phyloP scores from a whole-genome alignment of 2,113 vertebrate species.

The Chiloscyllium plagiosum region DNA sequence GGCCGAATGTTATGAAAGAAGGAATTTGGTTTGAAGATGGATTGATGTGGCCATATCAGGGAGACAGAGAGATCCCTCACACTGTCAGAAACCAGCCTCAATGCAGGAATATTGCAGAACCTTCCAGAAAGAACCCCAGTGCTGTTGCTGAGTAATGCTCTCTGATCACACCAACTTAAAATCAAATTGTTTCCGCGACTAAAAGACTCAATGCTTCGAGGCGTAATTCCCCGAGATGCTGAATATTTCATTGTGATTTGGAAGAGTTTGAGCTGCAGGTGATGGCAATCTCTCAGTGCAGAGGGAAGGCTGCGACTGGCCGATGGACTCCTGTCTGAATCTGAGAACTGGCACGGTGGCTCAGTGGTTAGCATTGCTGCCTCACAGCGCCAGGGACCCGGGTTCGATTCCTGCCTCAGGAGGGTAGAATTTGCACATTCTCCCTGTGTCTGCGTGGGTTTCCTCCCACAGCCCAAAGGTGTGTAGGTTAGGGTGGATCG shows the following conservation, averaged over 20 bases:
- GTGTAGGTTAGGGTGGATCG: no score
- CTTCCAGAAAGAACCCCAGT: neutral
- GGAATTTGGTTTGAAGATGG: neutral
- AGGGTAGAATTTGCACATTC: no score
- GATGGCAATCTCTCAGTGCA: no score
- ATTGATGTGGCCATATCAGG: neutral
- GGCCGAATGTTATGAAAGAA: neutral
- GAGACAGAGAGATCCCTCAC: neutral
- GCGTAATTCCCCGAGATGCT: neutral
- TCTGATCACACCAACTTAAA: neutral
- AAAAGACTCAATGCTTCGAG: neutral
- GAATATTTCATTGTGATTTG: neutral
- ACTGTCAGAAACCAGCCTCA: neutral
- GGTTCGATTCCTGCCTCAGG: no score
- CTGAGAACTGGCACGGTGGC: no score
- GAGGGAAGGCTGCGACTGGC: no score
- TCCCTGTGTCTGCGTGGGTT: no score
- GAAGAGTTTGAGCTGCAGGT: neutral
- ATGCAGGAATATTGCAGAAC: neutral
- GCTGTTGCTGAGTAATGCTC: neutral
- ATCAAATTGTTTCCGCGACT: neutral
- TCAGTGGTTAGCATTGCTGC: no score
- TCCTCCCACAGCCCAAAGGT: no score
- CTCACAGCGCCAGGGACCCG: no score
- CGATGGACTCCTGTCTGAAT: no score